Base-by-base conservation (phyloP, 2,797 vertebrate genomes). In the Tenualosa thibaudeaui region DNA sequence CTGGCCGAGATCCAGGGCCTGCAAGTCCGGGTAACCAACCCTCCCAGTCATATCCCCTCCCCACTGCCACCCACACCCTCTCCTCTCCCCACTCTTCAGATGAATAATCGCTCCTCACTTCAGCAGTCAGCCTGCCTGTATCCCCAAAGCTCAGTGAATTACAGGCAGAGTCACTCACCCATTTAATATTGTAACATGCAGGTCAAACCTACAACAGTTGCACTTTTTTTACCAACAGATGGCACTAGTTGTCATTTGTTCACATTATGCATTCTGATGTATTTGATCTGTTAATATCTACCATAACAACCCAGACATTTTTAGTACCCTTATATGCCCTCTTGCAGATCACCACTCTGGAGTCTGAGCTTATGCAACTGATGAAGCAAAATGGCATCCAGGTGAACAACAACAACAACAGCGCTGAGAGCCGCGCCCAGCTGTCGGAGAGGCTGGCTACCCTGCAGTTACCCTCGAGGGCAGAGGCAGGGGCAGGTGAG, bases 371-470 rank as follows among this genome's bases (percentile, higher is more conserved):
- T 85, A 96, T 98, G 96, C 96, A 96, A 90, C 95, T 99, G 86
- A 96, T 99, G 94, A 99, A 98, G 91, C 97, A 98, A 92, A 98
- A 97, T 0, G 97, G 97, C 83, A 97, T 97, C 91, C 98, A 99
- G 90, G 96, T 98, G 84, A 99, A 99, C 93, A 99, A 99, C 87
- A 99, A 99, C 93, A 99, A 96, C 93, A 99, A 97, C 90, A 98
- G 97, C 81, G 95, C 96, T 90, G 96, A 96, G 90, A 94, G 94
- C 94, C 0, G 92, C 92, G 83, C 75, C 5, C 88, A 89, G 84
- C 68, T 85, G 85, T 86, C 78, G 2, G 84, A 90, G 78, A 87
- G 87, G 75, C 84, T 87, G 71, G 71, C 53, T 17, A 83, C 78
- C 22, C 82, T 87, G 37, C 90, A 89, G 83, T 83, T 85, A 81